phyloP scores from a whole-genome alignment of 2,113 vertebrate genomes.

The Grallaria varia region DNA sequence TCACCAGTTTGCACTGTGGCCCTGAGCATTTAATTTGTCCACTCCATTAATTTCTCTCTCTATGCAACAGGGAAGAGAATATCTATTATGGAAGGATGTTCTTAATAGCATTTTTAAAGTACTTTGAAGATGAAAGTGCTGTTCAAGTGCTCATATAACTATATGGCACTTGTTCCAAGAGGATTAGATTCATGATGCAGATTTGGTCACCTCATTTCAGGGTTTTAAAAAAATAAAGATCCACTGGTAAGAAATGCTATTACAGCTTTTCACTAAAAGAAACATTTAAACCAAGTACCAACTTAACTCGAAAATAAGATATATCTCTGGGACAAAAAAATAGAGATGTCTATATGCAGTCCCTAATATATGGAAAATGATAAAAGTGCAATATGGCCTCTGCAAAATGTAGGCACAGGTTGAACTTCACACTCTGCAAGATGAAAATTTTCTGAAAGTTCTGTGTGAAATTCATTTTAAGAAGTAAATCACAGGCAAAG shows the following conservation, averaged over 20 bases:
- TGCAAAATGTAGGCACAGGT: not conserved
- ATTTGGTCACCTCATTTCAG: not conserved
- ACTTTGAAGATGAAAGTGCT: not conserved
- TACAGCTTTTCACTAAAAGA: not conserved
- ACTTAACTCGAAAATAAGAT: not conserved
- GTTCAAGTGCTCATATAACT: not conserved
- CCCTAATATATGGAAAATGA: not conserved
- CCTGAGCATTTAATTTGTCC: not conserved
- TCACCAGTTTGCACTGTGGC: not conserved
- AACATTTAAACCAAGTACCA: not conserved
- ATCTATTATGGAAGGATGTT: not conserved
- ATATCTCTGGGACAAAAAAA: not conserved
- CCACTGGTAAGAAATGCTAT: not conserved
- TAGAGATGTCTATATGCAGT: not conserved
- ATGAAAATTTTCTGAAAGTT: not conserved
- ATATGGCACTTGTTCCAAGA: not conserved
- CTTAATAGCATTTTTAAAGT: not conserved
- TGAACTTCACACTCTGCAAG: not conserved
- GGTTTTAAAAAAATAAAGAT: not conserved
- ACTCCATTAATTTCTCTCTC: not conserved
- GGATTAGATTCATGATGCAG: not conserved
- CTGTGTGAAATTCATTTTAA: slow-evolving; percentile 7
- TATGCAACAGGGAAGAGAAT: not conserved
- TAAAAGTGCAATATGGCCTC: not conserved
- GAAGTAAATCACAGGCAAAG: not conserved